Conservation (phyloP, 2,113 vertebrate species). For the Ginglymostoma cirratum region DNA sequence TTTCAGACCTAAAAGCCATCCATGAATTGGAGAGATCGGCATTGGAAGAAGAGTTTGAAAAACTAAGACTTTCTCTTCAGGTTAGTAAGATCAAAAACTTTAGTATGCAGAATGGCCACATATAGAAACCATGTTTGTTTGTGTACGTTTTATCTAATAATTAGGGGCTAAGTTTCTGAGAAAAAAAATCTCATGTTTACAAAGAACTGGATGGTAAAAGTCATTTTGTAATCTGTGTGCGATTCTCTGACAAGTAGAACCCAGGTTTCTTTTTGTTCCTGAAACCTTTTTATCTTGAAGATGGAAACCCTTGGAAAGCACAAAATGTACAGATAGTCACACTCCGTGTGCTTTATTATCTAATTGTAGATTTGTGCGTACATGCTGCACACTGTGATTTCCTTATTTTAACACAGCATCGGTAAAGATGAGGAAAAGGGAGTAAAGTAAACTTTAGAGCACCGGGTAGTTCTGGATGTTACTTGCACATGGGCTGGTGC, state of each 20-base stretch:
- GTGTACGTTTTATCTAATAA: not conserved
- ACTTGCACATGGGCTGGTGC: not conserved
- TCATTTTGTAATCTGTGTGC: not conserved
- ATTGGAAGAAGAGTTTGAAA: constrained; percentile 82
- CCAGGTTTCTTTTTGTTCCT: not conserved
- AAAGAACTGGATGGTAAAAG: not conserved
- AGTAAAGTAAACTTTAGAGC: not conserved
- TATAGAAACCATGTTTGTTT: not conserved
- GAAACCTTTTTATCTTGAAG: not conserved
- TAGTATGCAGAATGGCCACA: not conserved
- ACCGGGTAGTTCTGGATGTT: not conserved
- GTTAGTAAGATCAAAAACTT: constrained; percentile 48
- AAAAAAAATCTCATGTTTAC: not conserved
- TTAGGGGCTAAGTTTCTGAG: not conserved
- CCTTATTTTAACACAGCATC: not conserved
- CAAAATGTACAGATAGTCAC: not conserved
- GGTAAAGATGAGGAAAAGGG: not conserved
- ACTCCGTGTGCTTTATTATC: not conserved
- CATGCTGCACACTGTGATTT: not conserved
- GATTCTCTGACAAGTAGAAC: not conserved
- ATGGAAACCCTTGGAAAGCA: not conserved
- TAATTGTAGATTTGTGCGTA: not conserved
- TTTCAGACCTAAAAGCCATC: constrained; percentile 71
- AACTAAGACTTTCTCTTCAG: constrained; percentile 83
- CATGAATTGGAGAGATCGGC: constrained; percentile 83